These are phyloP conservation scores for Acromyrmex charruanus DNA, from an alignment of 1,140 invertebrate species.

Conservation along the genomic window DNA sequence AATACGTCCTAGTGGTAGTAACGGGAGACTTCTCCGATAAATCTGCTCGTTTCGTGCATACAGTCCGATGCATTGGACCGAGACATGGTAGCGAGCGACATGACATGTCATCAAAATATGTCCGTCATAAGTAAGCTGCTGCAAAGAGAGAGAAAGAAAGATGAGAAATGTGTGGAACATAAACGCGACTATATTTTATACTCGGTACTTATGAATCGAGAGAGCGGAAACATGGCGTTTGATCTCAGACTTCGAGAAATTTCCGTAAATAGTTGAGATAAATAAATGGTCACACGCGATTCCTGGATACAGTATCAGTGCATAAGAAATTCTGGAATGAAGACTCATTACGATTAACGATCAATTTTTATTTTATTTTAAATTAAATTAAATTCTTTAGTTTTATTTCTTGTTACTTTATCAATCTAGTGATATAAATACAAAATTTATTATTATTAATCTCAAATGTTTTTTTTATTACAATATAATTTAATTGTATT, in stretches of 20 bases:
- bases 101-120: conserved; percentile 63
- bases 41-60: conserved; percentile 66
- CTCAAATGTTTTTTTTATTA: too few relatives aligned
- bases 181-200: conserved; percentile 25
- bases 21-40: conserved; percentile 71
- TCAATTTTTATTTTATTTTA: neutral
- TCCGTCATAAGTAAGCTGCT: conserved; percentile 30
- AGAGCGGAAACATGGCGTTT: conserved; percentile 1
- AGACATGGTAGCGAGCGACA: conserved; percentile 40
- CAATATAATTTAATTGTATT: too few relatives aligned
- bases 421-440: conserved; percentile 1
- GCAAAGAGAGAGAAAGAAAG: conserved; percentile 1
- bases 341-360: neutral
- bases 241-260: conserved; percentile 38
- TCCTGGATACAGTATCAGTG: neutral
- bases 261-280: neutral
- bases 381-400: conserved; percentile 4
- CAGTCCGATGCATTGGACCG: conserved; percentile 26
- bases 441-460: too few relatives aligned
- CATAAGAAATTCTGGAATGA: neutral
- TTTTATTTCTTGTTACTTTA: neutral
- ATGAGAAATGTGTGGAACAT: neutral
- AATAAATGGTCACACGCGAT: neutral
- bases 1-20: conserved; percentile 71
- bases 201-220: neutral